Evolutionary conservation across 1,140 invertebrate genomes (phyloP), one percentile per base, ranked within the genome.

Genomic region (Drosophila fuyamai): DNA sequence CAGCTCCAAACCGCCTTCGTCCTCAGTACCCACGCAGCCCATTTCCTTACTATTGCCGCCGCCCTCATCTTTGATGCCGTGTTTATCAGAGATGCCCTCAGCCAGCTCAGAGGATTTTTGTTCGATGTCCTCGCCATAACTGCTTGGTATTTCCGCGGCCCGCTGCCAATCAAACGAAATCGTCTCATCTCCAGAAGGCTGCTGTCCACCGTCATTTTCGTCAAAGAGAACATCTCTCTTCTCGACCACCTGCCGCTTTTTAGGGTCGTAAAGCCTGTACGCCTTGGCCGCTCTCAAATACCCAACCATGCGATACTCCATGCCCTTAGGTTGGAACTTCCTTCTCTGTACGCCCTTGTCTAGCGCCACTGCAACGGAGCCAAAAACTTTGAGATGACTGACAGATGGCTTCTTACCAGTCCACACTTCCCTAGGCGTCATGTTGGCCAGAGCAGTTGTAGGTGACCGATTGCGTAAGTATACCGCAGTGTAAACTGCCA

Each of bases 391-490:
- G 8, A 36, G 13, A 59, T 59, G 27, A 23, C 12, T 47, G 13
- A 48, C 18, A n/a, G 5, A 27, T 13, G 16, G 43, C 4, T 59
- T 59, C 16, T 59, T 59, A 47, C 44, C 57, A 36, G 12, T 36
- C 32, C 16, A 44, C n/a, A 23, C 40, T 57, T 44, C 55, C 23
- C 32, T 44, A 4, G 23, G 9, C 0, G 23, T 44, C 40, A 43
- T 44, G 12, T 16, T 12, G 4, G 5, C 7, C 16, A 54, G 16
- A 8, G 7, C 51, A 18, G 13, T 57, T 12, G n/a, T 58, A 29
- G 14, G 8, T 29, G 29, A 47, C 13, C 4, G 56, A 9, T 14
- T 36, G 7, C 32, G 29, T 29, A 29, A 29, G 29, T 29, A 29
- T 29, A 29, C 29, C 29, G 29, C 29, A 6, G 5, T 29, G 29